Conservation (phyloP, 2,888 invertebrate genomes). For the Drosophila stalkeri region DNA sequence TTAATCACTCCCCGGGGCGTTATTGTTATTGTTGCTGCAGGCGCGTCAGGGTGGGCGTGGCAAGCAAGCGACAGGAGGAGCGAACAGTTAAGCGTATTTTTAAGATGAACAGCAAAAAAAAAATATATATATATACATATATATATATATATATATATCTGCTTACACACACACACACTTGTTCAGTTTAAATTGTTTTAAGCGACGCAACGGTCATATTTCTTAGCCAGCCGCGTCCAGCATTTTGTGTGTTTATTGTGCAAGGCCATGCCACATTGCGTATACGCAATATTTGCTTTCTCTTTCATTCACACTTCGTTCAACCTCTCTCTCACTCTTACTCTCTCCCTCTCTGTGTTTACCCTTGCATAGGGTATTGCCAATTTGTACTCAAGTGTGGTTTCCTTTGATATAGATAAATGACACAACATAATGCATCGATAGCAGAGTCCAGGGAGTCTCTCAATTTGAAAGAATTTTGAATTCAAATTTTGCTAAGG, state of each 20-base stretch:
- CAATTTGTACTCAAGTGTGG: slow-evolving; percentile 1
- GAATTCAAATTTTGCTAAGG: neutral
- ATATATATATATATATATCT: no score
- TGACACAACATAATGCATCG: neutral
- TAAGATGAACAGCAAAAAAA: slow-evolving; percentile 49
- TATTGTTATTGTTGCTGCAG: slow-evolving; percentile 63
- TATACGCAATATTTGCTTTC: slow-evolving; percentile 62
- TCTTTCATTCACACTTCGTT: neutral
- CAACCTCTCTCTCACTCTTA: no score
- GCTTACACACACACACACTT: slow-evolving; percentile 22
- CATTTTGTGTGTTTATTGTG: slow-evolving; percentile 59
- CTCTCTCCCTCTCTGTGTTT: neutral
- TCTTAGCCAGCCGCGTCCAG: slow-evolving; percentile 50
- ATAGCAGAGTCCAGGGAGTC: neutral
- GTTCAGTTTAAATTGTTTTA: slow-evolving; percentile 76
- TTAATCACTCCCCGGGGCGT: slow-evolving; percentile 84
- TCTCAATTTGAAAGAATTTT: neutral
- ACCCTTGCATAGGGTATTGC: slow-evolving; percentile 4
- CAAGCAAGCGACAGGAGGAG: slow-evolving; percentile 28
- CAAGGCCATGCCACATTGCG: slow-evolving; percentile 51
- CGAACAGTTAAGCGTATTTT: slow-evolving; percentile 72
- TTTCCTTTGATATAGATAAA: neutral
- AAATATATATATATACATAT: no score
- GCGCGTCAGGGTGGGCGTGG: slow-evolving; percentile 58
- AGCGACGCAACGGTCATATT: slow-evolving; percentile 67